Conservation (phyloP, 1,140 invertebrate genomes). For the Gonatopus flavifemur region DNA sequence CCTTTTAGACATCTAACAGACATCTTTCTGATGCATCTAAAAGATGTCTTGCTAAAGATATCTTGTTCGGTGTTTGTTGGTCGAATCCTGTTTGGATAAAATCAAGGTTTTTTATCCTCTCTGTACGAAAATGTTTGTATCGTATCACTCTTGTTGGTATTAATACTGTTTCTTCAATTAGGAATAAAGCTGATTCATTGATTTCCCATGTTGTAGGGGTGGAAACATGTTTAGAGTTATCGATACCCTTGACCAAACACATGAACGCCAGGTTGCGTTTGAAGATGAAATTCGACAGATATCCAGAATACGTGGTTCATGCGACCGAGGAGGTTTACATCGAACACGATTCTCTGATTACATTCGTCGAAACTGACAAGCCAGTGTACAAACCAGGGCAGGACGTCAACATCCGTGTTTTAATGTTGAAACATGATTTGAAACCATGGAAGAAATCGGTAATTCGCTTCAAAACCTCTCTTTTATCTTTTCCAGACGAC, state of each 20-base stretch:
- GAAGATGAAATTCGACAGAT: constrained; percentile 56
- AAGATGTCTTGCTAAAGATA: too few relatives aligned
- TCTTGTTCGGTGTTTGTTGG: too few relatives aligned
- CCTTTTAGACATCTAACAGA: too few relatives aligned
- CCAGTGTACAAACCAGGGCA: constrained; percentile 69
- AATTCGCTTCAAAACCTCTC: constrained; percentile 23
- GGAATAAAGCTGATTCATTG: too few relatives aligned
- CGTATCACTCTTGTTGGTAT: too few relatives aligned
- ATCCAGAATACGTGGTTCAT: constrained; percentile 58
- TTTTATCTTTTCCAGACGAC: neutral
- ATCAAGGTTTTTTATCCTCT: too few relatives aligned
- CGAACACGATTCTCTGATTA: constrained; percentile 55
- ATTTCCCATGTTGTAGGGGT: constrained; percentile 28
- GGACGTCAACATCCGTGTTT: constrained; percentile 60
- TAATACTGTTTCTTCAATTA: too few relatives aligned
- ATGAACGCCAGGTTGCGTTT: constrained; percentile 54
- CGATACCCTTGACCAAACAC: constrained; percentile 45
- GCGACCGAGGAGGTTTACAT: constrained; percentile 51
- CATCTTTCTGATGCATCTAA: too few relatives aligned
- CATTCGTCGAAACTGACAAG: constrained; percentile 62
- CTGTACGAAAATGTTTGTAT: too few relatives aligned
- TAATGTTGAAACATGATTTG: constrained; percentile 58
- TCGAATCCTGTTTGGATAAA: too few relatives aligned
- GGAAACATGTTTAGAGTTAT: constrained; percentile 50
- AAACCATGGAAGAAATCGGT: constrained; percentile 56